Conservation (phyloP, 1,140 invertebrate genomes). For the Drosophila albomicans region DNA sequence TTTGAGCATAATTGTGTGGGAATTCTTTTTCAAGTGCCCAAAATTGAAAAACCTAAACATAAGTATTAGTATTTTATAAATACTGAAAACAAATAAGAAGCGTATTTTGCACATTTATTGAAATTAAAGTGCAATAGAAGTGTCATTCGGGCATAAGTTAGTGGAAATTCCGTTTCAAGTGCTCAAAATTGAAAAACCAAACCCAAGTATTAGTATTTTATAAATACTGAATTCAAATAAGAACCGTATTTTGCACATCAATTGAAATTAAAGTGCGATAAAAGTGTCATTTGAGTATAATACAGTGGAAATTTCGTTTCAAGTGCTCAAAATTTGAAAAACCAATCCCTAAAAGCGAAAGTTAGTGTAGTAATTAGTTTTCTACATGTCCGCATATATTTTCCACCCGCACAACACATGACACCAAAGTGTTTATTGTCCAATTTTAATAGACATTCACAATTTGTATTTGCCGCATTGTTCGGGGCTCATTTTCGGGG, state of each 20-base stretch:
- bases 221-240: neutral
- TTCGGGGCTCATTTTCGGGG: neutral
- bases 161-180: neutral
- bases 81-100: neutral
- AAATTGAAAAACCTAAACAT: neutral
- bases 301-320: neutral
- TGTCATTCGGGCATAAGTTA: no score
- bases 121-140: neutral
- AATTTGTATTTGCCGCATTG: conserved; percentile 43
- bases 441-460: conserved; percentile 48
- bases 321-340: neutral
- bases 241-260: neutral
- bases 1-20: no score
- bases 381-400: conserved; percentile 1
- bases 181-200: neutral
- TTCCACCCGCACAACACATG: conserved; percentile 8
- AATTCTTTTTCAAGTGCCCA: neutral
- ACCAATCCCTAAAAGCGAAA: conserved; percentile 7
- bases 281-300: neutral
- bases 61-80: neutral
- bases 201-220: conserved; percentile 1
- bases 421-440: conserved; percentile 47
- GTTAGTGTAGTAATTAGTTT: conserved; percentile 7
- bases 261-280: neutral
- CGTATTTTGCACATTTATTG: neutral